Evolutionary conservation across 2,113 vertebrate genomes (phyloP), one percentile per base, ranked within the genome.

Genomic region (Megalops atlanticus): DNA sequence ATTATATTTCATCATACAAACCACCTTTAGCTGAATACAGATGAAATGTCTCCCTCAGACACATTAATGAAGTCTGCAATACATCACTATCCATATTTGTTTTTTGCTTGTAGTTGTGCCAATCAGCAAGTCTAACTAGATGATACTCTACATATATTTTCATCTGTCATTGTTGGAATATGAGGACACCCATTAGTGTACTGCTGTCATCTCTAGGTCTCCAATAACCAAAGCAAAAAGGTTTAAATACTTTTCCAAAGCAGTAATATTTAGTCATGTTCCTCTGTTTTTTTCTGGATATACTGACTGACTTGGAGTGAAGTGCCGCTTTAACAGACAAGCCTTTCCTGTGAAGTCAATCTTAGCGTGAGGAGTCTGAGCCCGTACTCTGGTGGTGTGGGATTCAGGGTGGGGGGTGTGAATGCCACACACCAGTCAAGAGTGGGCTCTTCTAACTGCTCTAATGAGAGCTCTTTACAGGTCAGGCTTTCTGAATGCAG

Each of bases 391-490:
- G 54, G 40, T 21, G 6, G 14, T 7, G n/a, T 6, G 43, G 43
- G 7, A 6, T 45, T 14, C 40, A 38, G n/a, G 40, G 35, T 47
- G 69, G 43, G 49, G 40, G 38, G 15, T 70, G 54, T 43, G n/a
- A n/a, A n/a, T 77, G 79, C 69, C 74, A 80, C 78, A 71, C 76
- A 81, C 69, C 70, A 78, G 27, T 84, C 70, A 81, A 69, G 45
- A 58, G 68, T 15, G 16, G 33, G 52, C 47, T 58, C 31, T 72
- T 36, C 11, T 78, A 81, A 78, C 75, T 77, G 83, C 27, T 70
- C 49, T 68, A 69, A 81, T 81, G 76, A 73, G 45, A 41, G 35
- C 21, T 80, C 58, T 72, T 76, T 52, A 52, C 79, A 78, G 74
- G 74, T 77, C 79, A 73, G 33, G 72, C 79, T 81, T 78, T 39